Evolutionary conservation across 2,888 invertebrate species (phyloP).

Genomic region (Pristionchus exspectatus): DNA sequence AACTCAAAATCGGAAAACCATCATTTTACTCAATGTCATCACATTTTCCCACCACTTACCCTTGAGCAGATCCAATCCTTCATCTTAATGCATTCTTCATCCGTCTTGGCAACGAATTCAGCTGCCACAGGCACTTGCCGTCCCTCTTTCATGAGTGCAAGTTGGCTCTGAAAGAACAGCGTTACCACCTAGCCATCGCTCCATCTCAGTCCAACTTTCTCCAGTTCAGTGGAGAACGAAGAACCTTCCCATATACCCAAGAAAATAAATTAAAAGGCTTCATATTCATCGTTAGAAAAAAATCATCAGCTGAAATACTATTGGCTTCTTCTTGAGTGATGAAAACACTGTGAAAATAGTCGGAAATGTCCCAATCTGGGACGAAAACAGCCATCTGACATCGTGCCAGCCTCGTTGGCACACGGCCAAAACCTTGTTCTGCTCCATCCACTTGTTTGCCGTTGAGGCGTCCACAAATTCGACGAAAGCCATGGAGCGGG

Average conservation of each 20-base stretch:
- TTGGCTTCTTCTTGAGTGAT: not conserved
- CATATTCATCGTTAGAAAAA: not conserved
- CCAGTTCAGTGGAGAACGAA: not conserved
- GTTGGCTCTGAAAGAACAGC: not conserved
- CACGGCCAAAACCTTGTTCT: conserved; percentile 86
- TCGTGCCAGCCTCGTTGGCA: not conserved
- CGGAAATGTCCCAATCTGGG: conserved; percentile 25
- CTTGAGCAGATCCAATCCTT: conserved; percentile 48
- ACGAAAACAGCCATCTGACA: not conserved
- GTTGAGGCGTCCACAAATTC: conserved; percentile 92
- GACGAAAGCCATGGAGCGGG: conserved; percentile 93
- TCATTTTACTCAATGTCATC: not conserved
- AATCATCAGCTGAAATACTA: not conserved
- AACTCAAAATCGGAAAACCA: no score
- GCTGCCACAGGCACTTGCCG: conserved; percentile 36
- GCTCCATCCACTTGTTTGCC: conserved; percentile 93
- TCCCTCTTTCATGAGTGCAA: conserved; percentile 1
- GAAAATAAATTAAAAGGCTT: not conserved
- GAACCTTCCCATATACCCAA: not conserved
- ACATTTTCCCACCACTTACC: not conserved
- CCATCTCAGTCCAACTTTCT: conserved; percentile 1
- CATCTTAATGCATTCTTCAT: not conserved
- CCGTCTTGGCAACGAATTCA: not conserved
- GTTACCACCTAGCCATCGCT: not conserved
- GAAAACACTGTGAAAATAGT: not conserved